Conservation (phyloP, 1,140 invertebrate genomes). For the Metaphire vulgaris region DNA sequence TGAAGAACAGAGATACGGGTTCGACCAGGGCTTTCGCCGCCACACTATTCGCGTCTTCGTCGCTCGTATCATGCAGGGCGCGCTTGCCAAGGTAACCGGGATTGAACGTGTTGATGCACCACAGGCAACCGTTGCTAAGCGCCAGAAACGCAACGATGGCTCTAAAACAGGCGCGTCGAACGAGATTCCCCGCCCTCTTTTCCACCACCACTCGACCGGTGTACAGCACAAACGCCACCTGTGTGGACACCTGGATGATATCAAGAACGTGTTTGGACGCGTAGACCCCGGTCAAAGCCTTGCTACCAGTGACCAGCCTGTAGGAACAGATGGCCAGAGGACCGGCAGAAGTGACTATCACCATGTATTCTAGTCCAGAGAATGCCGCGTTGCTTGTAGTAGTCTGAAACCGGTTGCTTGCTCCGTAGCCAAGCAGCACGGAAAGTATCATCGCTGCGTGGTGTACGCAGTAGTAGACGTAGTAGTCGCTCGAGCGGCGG, state of each 20-base stretch:
- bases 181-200: not conserved
- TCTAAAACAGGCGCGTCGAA: not conserved
- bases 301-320: not conserved
- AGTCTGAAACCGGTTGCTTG: not conserved
- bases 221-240: not conserved
- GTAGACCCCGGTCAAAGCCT: not conserved
- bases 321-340: not conserved
- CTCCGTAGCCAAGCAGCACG: not conserved
- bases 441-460: not conserved
- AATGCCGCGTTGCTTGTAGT: not conserved
- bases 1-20: slow-evolving; percentile 12
- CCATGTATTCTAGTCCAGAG: not conserved
- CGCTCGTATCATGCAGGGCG: not conserved
- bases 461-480: not conserved
- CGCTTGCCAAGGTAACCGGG: not conserved
- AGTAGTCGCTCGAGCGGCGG: not conserved
- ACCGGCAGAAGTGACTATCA: not conserved
- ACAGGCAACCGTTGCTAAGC: slow-evolving; percentile 2
- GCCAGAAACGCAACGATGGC: slow-evolving; percentile 9
- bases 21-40: not conserved
- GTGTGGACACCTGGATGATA: not conserved
- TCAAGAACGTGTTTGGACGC: not conserved
- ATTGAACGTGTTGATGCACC: not conserved
- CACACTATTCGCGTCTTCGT: not conserved
- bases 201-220: not conserved